phyloP scores from a whole-genome alignment of 1,140 invertebrate species.

The Gonatopus flavifemur region DNA sequence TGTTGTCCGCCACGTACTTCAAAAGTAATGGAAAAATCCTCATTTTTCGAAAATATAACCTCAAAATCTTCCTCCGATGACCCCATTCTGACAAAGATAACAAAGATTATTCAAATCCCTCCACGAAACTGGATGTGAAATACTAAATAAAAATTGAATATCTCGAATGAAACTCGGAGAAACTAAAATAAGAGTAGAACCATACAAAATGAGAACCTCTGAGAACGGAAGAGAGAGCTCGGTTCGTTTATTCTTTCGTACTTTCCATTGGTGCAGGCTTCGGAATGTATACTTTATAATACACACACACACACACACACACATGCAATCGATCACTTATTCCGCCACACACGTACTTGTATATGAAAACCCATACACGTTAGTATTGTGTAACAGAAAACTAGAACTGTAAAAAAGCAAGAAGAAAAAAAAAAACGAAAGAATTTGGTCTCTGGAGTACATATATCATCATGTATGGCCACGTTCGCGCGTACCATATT shows the following conservation, averaged over 20 bases:
- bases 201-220: conserved; percentile 36
- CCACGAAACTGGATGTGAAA: no score
- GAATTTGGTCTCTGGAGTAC: no score
- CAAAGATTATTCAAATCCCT: no score
- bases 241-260: conserved; percentile 14
- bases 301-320: not conserved
- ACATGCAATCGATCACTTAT: not conserved
- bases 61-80: no score
- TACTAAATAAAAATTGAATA: no score
- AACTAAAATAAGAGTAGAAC: no score
- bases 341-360: not conserved
- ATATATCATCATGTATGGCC: conserved; percentile 23
- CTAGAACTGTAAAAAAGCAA: conserved; percentile 12
- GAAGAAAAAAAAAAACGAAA: no score
- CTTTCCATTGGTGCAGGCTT: conserved; percentile 20
- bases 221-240: conserved; percentile 36
- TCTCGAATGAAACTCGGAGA: no score
- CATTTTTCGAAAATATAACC: no score
- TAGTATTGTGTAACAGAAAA: conserved; percentile 23
- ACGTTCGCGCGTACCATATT: conserved; percentile 24
- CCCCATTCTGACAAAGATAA: no score
- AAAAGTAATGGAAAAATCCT: no score
- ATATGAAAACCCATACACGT: not conserved
- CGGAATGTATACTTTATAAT: conserved; percentile 5
- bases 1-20: no score